Evolutionary conservation across 2,113 vertebrate genomes (phyloP).

Genomic region (Colius striatus): DNA sequence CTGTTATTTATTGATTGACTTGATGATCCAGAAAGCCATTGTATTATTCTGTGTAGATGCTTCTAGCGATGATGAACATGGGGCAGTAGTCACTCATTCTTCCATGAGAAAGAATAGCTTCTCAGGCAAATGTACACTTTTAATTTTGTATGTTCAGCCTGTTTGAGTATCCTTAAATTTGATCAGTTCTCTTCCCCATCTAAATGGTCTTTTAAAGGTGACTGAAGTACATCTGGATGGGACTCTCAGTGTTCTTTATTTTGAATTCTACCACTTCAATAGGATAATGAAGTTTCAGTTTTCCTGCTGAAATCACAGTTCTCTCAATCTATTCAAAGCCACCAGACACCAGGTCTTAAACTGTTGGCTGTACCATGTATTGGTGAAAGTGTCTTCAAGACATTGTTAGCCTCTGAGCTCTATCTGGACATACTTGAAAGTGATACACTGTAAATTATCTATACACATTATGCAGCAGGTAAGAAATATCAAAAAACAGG

Average conservation of each 20-base stretch:
- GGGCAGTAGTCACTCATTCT: background rate
- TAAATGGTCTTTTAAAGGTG: background rate
- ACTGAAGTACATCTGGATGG: background rate
- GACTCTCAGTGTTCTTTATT: background rate
- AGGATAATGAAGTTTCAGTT: background rate
- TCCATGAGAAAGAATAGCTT: background rate
- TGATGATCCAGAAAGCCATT: background rate
- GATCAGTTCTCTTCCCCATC: background rate
- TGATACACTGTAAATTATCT: background rate
- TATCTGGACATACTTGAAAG: background rate
- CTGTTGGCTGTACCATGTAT: background rate
- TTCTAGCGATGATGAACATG: background rate
- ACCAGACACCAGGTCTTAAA: rapidly evolving
- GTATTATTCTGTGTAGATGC: background rate
- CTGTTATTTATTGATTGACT: background rate
- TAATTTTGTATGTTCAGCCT: background rate
- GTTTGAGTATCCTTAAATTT: background rate
- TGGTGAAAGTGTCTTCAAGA: background rate
- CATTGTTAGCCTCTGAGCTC: background rate
- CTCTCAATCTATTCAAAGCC: background rate
- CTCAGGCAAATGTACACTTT: background rate
- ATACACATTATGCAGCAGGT: background rate
- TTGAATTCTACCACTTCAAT: background rate
- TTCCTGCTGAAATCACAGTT: background rate
- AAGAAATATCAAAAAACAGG: background rate